These are phyloP conservation scores for Platysternon megacephalum DNA, from an alignment of 2,113 vertebrate species.

Conservation along the genomic window DNA sequence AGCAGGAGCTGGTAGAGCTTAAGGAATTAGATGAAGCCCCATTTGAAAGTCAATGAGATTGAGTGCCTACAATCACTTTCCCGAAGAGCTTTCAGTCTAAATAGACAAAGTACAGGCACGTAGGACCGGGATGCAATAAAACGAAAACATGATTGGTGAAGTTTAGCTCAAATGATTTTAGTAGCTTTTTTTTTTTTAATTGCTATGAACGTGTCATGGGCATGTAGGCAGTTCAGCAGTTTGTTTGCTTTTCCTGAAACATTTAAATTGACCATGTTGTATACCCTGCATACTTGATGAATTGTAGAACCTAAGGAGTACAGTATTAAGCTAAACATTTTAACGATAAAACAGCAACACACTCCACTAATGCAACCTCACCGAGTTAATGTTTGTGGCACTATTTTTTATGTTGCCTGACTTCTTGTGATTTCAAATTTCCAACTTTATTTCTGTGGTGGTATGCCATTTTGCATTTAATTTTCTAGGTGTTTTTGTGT, in stretches of 20 bases:
- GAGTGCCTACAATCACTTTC: neutral
- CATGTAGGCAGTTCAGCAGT: neutral
- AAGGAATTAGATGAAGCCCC: neutral
- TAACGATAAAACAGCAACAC: neutral
- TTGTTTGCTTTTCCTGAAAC: neutral
- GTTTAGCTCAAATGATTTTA: neutral
- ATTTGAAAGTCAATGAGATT: neutral
- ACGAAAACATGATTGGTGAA: neutral
- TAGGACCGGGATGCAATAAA: neutral
- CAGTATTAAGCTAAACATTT: neutral
- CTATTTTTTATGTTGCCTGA: neutral
- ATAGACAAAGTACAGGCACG: neutral
- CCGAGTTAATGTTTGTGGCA: neutral
- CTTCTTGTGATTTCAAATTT: neutral
- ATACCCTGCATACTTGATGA: neutral
- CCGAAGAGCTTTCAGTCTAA: neutral
- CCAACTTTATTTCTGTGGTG: neutral
- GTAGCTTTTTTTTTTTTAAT: neutral
- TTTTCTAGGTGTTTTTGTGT: neutral
- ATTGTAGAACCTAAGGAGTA: neutral
- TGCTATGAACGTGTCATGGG: neutral
- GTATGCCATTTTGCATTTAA: neutral
- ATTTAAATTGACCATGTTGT: neutral
- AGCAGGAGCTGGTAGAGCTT: neutral
- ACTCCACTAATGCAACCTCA: neutral